Evolutionary conservation across 2,888 invertebrate genomes (phyloP).

Genomic region (Acronicta alni): DNA sequence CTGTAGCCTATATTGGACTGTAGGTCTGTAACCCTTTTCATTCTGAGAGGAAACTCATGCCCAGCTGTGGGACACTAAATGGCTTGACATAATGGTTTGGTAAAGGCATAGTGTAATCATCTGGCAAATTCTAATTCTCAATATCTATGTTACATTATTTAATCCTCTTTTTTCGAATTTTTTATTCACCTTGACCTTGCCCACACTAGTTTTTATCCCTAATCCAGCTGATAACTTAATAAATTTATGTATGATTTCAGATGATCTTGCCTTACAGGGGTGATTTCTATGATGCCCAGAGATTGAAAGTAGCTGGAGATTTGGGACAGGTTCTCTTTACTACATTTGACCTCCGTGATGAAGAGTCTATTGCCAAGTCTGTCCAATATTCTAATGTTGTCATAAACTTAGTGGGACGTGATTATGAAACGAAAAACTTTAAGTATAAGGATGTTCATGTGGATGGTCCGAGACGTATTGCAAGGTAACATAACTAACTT

Average conservation of each 20-base stretch:
- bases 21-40: too few relatives aligned
- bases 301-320: conserved; percentile 96
- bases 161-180: too few relatives aligned
- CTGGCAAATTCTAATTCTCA: too few relatives aligned
- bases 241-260: conserved; percentile 82
- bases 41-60: too few relatives aligned
- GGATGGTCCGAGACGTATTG: conserved; percentile 94
- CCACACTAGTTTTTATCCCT: too few relatives aligned
- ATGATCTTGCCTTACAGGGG: conserved; percentile 97
- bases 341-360: conserved; percentile 95
- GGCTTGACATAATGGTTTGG: too few relatives aligned
- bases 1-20: too few relatives aligned
- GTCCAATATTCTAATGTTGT: conserved; percentile 99
- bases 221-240: too few relatives aligned
- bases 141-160: too few relatives aligned
- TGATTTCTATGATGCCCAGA: conserved; percentile 94
- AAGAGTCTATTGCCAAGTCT: conserved; percentile 94
- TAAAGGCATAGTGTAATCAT: too few relatives aligned
- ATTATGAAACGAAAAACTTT: conserved; percentile 97
- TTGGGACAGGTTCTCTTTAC: conserved; percentile 98
- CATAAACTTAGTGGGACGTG: conserved; percentile 97
- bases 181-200: too few relatives aligned
- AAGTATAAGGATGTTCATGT: conserved; percentile 96
- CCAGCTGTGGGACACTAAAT: too few relatives aligned
- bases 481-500: conserved; percentile 85